These are phyloP conservation scores for Catostomus latipinnis DNA, from an alignment of 2,797 vertebrate species.

Conservation along the genomic window DNA sequence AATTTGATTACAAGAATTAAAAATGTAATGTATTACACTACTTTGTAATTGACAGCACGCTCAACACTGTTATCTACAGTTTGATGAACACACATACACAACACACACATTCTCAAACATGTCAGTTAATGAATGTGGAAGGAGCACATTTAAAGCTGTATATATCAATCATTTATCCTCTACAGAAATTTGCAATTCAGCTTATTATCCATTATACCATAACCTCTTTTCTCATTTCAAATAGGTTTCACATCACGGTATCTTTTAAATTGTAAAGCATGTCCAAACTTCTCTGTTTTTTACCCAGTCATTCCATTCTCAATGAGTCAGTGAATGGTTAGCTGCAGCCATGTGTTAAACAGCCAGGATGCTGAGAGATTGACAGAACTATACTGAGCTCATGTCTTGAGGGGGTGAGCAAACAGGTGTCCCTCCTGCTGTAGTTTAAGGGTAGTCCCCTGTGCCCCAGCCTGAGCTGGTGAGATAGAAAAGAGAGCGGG, in stretches of 20 bases:
- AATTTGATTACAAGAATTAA: no score
- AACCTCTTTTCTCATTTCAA: not conserved
- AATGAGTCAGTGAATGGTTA: conserved; percentile 36
- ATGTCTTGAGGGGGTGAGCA: conserved; percentile 65
- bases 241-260: conserved; percentile 1
- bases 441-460: conserved; percentile 68
- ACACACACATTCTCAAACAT: no score
- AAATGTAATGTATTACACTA: no score
- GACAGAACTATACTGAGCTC: conserved; percentile 63
- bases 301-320: conserved; percentile 41
- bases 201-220: not conserved
- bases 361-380: conserved; percentile 61
- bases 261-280: conserved; percentile 12
- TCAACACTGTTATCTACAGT: no score
- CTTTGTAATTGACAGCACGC: no score
- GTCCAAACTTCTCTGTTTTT: conserved; percentile 40
- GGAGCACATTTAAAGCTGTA: not conserved
- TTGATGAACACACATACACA: no score
- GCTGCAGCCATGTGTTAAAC: conserved; percentile 55
- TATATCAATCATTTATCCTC: not conserved
- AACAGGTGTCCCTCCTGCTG: conserved; percentile 80
- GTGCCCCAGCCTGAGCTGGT: conserved; percentile 67
- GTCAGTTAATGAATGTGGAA: no score
- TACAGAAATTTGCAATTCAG: not conserved
- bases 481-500: conserved; percentile 11